Conservation (phyloP, 2,113 vertebrate genomes). For the Myrmecobius fasciatus region DNA sequence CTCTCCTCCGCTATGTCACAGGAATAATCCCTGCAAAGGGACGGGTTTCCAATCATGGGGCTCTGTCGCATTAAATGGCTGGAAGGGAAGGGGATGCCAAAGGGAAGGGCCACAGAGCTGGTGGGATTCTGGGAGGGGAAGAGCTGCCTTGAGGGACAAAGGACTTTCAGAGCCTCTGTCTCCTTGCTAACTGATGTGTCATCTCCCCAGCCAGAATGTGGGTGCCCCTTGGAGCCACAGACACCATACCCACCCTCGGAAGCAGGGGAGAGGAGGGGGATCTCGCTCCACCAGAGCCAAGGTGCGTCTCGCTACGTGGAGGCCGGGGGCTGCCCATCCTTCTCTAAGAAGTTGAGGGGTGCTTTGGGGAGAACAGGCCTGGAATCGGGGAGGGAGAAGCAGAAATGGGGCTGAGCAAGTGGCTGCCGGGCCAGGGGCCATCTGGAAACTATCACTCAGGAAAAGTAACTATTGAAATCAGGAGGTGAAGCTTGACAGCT, state of each 20-base stretch:
- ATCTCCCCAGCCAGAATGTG: background rate
- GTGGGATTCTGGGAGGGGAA: background rate
- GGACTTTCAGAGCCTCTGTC: background rate
- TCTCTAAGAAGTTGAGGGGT: background rate
- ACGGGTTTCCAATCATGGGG: background rate
- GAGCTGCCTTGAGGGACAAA: background rate
- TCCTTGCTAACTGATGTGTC: background rate
- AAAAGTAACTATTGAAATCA: background rate
- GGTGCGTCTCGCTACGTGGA: no score
- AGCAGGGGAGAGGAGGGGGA: background rate
- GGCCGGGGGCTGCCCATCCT: background rate
- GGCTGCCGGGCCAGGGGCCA: constrained; percentile 46
- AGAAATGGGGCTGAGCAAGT: background rate
- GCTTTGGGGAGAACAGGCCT: background rate
- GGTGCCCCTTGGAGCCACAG: background rate
- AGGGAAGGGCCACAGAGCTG: background rate
- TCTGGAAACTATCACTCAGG: constrained; percentile 56
- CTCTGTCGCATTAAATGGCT: background rate
- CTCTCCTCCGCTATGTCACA: background rate
- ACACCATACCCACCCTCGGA: background rate
- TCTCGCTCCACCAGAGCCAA: background rate
- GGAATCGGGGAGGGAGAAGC: background rate
- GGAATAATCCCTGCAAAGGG: background rate
- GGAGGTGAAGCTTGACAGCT: constrained; percentile 13
- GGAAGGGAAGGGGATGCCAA: background rate